Evolutionary conservation across 2,797 vertebrate species (phyloP).

Genomic region (Danio tinwini): DNA sequence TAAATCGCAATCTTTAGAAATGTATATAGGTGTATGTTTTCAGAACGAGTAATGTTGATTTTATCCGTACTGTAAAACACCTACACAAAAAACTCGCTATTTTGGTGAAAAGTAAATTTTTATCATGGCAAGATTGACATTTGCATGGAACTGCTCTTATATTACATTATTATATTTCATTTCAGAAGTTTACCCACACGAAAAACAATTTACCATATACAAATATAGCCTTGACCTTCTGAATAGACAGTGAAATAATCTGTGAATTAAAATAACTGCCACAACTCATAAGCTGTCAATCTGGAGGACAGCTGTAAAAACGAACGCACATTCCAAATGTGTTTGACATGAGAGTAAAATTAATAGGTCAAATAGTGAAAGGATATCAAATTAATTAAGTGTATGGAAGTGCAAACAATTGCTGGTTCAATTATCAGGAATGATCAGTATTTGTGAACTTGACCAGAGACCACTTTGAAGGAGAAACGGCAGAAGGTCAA

Average conservation of each 20-base stretch:
- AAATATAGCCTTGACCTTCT: background rate
- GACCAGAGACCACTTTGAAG: background rate
- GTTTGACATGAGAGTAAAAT: background rate
- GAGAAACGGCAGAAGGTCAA: background rate
- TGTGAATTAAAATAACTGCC: constrained; percentile 14
- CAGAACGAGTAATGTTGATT: too few species aligned
- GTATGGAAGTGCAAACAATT: background rate
- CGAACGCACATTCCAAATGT: background rate
- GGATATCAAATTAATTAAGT: background rate
- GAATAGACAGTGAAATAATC: constrained; percentile 4
- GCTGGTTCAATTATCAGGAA: background rate
- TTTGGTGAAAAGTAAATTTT: too few species aligned
- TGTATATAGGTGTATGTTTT: too few species aligned
- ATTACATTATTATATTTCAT: too few species aligned
- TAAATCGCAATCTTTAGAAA: too few species aligned
- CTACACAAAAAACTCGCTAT: too few species aligned
- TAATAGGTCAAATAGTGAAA: background rate
- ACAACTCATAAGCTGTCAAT: background rate
- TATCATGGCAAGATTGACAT: too few species aligned
- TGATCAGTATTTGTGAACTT: background rate
- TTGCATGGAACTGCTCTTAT: too few species aligned
- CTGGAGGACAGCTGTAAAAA: background rate
- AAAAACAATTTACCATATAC: background rate
- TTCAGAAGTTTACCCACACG: background rate
- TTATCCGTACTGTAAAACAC: too few species aligned